A percentile compares a stretch with the other conserved stretches of the same genome.
phyloP scores from a whole-genome alignment of 2,113 vertebrate species.

The Emydocephalus ijimae region DNA sequence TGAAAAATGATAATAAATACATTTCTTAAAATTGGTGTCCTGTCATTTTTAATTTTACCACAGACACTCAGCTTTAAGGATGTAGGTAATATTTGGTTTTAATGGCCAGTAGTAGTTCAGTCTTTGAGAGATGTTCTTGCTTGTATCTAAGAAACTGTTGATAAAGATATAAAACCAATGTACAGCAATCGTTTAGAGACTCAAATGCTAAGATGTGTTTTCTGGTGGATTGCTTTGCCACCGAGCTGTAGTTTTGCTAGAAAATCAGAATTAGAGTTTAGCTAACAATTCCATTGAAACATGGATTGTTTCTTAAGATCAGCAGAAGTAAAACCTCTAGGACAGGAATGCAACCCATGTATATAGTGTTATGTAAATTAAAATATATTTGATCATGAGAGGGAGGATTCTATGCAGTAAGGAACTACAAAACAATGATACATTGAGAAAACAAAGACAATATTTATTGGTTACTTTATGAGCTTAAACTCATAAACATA shows the following conservation, averaged over 20 bases:
- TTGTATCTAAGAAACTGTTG: not conserved
- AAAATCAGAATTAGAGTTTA: not conserved
- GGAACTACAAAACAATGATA: not conserved
- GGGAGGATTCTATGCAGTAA: not conserved
- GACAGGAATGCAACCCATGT: not conserved
- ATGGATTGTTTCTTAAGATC: not conserved
- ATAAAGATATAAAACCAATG: not conserved
- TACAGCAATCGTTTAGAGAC: not conserved
- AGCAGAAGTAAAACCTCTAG: not conserved
- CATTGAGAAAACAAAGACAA: not conserved
- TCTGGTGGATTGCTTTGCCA: not conserved
- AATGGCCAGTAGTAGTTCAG: not conserved
- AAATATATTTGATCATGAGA: not conserved
- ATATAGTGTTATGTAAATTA: not conserved
- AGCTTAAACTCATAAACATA: not conserved
- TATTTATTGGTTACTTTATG: not conserved
- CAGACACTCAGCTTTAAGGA: not conserved
- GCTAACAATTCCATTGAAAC: not conserved
- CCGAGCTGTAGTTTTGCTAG: not conserved
- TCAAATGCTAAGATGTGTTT: not conserved
- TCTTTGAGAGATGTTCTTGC: not conserved
- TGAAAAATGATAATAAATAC: conserved; percentile 58
- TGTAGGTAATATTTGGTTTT: not conserved
- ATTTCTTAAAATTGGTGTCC: conserved; percentile 67
- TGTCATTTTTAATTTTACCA: conserved; percentile 33